A percentile compares a stretch with the other conserved stretches of the same genome.
Conservation (phyloP, 1,140 invertebrate species). For the Pseudomyrmex concolor region DNA sequence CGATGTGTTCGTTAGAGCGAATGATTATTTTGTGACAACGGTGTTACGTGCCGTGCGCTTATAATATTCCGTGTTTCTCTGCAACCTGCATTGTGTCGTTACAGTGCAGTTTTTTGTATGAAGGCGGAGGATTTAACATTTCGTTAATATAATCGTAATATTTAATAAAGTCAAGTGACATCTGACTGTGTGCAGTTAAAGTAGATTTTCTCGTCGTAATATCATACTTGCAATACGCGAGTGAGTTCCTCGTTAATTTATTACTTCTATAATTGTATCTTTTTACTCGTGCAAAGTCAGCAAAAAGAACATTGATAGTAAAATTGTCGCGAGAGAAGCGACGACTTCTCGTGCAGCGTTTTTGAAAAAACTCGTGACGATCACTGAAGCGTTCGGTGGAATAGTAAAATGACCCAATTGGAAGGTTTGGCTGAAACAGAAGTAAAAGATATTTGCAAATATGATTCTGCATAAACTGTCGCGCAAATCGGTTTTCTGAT, state of each 20-base stretch:
- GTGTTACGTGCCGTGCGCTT: background rate
- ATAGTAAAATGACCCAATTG: conserved; percentile 35
- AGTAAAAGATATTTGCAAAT: conserved; percentile 24
- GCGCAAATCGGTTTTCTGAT: no score
- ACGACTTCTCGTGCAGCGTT: background rate
- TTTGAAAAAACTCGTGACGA: conserved; percentile 51
- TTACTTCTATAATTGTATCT: conserved; percentile 19
- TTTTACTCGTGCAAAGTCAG: background rate
- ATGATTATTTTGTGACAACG: background rate
- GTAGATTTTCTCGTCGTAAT: conserved; percentile 6
- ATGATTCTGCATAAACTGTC: no score
- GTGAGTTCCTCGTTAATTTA: conserved; percentile 2
- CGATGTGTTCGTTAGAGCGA: background rate
- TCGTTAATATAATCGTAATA: conserved; percentile 16
- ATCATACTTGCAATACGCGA: background rate
- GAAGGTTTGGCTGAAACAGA: conserved; percentile 68
- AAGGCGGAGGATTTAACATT: background rate
- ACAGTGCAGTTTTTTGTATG: background rate
- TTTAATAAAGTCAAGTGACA: conserved; percentile 15
- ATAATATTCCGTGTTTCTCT: background rate
- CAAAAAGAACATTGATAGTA: background rate
- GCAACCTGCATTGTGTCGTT: no score
- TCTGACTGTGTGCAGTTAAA: background rate
- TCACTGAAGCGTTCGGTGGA: conserved; percentile 60
- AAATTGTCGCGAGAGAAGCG: conserved; percentile 11